Evolutionary conservation across 2,797 vertebrate genomes (phyloP).

Genomic region (Lycodopsis pacificus): DNA sequence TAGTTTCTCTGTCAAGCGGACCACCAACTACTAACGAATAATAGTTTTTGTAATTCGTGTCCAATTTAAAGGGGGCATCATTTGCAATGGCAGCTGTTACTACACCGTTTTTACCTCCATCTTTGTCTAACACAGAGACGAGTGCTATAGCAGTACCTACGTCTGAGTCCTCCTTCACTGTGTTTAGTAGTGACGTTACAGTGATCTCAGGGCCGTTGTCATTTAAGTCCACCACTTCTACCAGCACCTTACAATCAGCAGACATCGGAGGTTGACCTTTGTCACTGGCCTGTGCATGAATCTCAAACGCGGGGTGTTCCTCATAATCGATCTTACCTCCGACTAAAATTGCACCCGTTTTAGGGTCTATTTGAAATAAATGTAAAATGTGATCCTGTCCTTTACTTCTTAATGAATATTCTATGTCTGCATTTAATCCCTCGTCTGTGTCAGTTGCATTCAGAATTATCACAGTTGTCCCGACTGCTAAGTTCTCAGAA

Average conservation of each 20-base stretch:
- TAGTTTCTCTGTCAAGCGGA: conserved; percentile 66
- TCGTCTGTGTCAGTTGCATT: conserved; percentile 68
- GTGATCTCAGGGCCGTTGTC: conserved; percentile 75
- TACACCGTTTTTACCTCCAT: conserved; percentile 66
- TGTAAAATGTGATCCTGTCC: conserved; percentile 12
- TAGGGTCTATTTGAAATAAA: conserved; percentile 58
- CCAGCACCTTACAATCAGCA: conserved; percentile 70
- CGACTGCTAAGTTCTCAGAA: conserved; percentile 79
- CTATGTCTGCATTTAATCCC: conserved; percentile 69
- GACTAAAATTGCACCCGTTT: conserved; percentile 39
- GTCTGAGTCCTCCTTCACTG: conserved; percentile 62
- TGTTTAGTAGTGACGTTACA: conserved; percentile 63
- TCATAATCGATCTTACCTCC: conserved; percentile 59
- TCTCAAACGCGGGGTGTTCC: conserved; percentile 62
- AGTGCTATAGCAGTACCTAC: conserved; percentile 72
- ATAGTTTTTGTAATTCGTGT: conserved; percentile 77
- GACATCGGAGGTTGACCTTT: conserved; percentile 64
- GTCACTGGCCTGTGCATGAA: conserved; percentile 67
- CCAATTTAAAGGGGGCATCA: conserved; percentile 57
- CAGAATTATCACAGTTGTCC: conserved; percentile 42
- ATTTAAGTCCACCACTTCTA: conserved; percentile 71
- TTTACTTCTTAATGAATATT: conserved; percentile 32
- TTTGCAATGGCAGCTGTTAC: conserved; percentile 34
- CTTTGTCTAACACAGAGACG: conserved; percentile 68
- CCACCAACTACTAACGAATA: conserved; percentile 66